Base-by-base conservation (phyloP, 2,797 vertebrate genomes). In the Sebastes ruberrimus region DNA sequence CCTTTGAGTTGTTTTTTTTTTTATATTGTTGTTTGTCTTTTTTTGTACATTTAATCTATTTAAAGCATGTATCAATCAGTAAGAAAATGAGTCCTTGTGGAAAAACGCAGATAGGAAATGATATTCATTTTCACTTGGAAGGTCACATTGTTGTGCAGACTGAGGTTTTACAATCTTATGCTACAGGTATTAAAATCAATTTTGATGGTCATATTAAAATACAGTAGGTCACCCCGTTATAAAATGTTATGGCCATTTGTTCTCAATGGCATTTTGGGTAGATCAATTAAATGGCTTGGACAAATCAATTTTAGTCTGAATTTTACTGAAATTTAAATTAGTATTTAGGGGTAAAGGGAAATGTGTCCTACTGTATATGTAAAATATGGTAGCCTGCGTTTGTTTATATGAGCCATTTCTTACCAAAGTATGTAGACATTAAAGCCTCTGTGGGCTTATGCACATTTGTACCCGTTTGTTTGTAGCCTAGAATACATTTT, bases 61-160 rank as follows among this genome's bases (percentile, higher is more conserved):
- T 94, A 94, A 95, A 92, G 90, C 93, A 94, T 93, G 84, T 92
- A 91, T 92, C 86, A 88, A 87, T 95, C 82, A 71, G 69, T 92
- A 74, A 78, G 56, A 69, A 77, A 84, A 84, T 32, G 38, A 77
- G 67, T 84, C 62, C 49, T 73, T 42, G 14, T 78, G 76, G 60
- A 74, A 80, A 79, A 88, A 59, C 16, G 33, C 32, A 30, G 52
- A 88, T 85, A 87, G 89, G 83, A 90, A 92, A 85, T 89, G 10
- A 71, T 73, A 78, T 77, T 88, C 35, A 76, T 87, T 86, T 87
- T 81, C 64, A 82, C 62, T 74, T 49, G 57, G 57, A 87, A 81
- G 67, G 60, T 87, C 71, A 85, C 7, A 7, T 73, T 71, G 63
- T 81, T 63, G 35, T 74, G 57, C 42, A 55, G 65, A 61, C 32